Conservation (phyloP, 2,888 invertebrate species). For the Eupithecia inturbata region DNA sequence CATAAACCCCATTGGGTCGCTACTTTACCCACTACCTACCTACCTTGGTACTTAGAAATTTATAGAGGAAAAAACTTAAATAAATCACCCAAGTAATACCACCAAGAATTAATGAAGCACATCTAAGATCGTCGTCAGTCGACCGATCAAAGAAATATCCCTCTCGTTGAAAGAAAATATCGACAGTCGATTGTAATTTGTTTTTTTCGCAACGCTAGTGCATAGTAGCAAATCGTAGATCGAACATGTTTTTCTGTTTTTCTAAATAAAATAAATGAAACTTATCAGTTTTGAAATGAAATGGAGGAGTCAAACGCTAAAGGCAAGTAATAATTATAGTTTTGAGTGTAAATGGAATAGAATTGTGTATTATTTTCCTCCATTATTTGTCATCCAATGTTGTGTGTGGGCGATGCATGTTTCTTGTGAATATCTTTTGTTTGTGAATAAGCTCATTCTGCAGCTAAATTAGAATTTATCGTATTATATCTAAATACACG, state of each 20-base stretch:
- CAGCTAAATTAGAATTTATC: not conserved
- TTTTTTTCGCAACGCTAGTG: slow-evolving; percentile 41
- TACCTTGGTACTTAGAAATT: too few species aligned
- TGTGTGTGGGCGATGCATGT: slow-evolving; percentile 78
- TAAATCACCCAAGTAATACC: too few species aligned
- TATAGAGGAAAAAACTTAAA: too few species aligned
- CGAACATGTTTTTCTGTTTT: slow-evolving; percentile 50
- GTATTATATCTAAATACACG: not conserved
- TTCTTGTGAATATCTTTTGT: slow-evolving; percentile 73
- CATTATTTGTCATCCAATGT: slow-evolving; percentile 61
- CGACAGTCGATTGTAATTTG: not conserved
- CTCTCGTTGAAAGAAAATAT: not conserved
- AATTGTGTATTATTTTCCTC: slow-evolving; percentile 50
- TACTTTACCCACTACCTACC: too few species aligned
- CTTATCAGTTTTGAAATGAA: slow-evolving; percentile 65
- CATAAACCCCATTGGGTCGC: too few species aligned
- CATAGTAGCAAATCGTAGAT: slow-evolving; percentile 49
- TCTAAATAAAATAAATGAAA: slow-evolving; percentile 49
- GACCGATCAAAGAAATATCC: too few species aligned
- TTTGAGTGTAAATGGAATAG: slow-evolving; percentile 8
- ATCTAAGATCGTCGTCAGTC: too few species aligned
- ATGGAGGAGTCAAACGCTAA: slow-evolving; percentile 72
- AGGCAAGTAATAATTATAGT: slow-evolving; percentile 56
- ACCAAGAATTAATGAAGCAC: too few species aligned
- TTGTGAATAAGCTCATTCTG: slow-evolving; percentile 50